Base-by-base conservation (phyloP, 2,113 vertebrate species). In the Oostethus manadensis region DNA sequence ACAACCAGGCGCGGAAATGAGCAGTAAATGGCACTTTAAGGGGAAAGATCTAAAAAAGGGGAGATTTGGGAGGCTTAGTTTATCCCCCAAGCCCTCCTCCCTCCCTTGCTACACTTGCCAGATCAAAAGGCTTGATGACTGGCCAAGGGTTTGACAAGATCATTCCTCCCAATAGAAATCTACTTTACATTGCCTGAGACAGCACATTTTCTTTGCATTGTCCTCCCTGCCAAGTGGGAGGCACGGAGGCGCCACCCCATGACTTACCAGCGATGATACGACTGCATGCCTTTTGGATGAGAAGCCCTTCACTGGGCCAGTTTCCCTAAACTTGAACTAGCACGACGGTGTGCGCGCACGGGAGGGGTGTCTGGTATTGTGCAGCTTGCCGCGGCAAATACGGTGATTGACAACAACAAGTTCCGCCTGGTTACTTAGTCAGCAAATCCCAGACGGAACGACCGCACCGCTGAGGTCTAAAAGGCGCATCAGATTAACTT, bases 61-160 rank as follows among this genome's bases (percentile, higher is more conserved):
- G 35, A 77, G 79, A 86, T 84, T 80, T 78, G 64, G 53, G 51
- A 71, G 62, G 81, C 81, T 86, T 84, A 83, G 51, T 69, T 42
- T 58, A 61, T 42, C 38, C 59, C 59, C 60, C 75, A 62, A 74
- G 71, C 80, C 83, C 81, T 78, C 80, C 73, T 70, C 80, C 80
- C 66, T 76, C 72, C 78, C 78, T 69, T 67, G 64, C 51, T 44
- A 51, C 74, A 74, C 53, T 21, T 55, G 33, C 53, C 35, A 40
- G n/a, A 55, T 75, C 65, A 63, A 64, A 64, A 66, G 45, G 71
- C 64, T 58, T 68, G 59, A 73, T 68, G 70, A 64, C 44, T 57
- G 77, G 56, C 73, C 47, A 54, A 80, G 68, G n/a, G 74, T 79
- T 62, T 73, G 55, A 72, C 68, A 61, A 23, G 22, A 7, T 16